A percentile compares a stretch with the other conserved stretches of the same genome.
phyloP scores from a whole-genome alignment of 2,888 invertebrate genomes.

The Luperina testacea region DNA sequence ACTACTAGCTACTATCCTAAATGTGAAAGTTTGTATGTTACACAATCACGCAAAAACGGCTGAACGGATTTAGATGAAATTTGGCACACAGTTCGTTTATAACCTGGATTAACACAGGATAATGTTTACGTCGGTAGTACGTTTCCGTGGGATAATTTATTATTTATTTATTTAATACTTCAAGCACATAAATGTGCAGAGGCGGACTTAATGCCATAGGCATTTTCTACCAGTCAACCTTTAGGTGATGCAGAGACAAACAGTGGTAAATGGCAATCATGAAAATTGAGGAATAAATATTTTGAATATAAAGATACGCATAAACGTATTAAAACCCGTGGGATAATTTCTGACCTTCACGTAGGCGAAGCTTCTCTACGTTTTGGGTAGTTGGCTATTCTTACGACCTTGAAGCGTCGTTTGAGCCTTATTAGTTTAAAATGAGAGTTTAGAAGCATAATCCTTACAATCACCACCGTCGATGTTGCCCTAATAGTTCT shows the following conservation, averaged over 20 bases:
- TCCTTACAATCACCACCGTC: neutral
- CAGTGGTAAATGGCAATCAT: too few relatives aligned
- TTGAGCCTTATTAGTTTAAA: neutral
- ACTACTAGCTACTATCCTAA: neutral
- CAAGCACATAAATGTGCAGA: too few relatives aligned
- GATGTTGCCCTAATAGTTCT: neutral
- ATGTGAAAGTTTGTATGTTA: neutral
- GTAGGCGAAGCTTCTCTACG: neutral
- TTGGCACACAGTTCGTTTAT: neutral
- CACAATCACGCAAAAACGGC: neutral
- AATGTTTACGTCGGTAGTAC: neutral
- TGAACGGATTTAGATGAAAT: neutral
- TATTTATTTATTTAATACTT: too few relatives aligned
- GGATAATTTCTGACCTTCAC: neutral
- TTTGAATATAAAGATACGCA: too few relatives aligned
- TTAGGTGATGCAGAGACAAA: too few relatives aligned
- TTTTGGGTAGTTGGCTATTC: neutral
- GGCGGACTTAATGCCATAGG: too few relatives aligned
- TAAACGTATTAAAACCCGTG: neutral
- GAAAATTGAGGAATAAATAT: too few relatives aligned
- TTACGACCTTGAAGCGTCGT: neutral
- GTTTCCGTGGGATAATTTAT: neutral
- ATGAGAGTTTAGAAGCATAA: neutral
- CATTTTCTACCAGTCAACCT: too few relatives aligned
- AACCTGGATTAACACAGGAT: neutral